Evolutionary conservation across 2,888 invertebrate genomes (phyloP), one percentile per base, ranked within the genome.

Genomic region (Cordilura impudica): DNA sequence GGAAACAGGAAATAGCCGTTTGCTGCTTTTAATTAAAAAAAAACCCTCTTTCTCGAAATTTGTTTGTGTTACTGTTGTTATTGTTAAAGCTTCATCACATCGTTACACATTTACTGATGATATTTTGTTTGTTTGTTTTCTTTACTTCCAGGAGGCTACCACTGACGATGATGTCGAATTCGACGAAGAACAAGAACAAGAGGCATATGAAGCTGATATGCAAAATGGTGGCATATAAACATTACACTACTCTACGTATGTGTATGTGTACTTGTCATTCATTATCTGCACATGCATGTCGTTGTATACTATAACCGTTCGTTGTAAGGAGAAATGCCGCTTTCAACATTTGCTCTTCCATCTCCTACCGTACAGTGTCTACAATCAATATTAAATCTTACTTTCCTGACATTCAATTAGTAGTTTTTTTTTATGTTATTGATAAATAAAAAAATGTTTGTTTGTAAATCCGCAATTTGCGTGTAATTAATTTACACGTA

Each of bases 121-220:
- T 70, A 43, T 49, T 73, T 76, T 43, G 35, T 35, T 60, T 73
- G 29, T 73, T 69, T 78, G 60, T 75, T 70, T 54, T 76, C 45
- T 58, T 65, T 84, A 47, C 47, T 31, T 23, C 1, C 86, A 93
- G 92, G 93, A 93, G 83, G 93, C 93, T 0, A 87, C 88, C 67
- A 92, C 92, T 0, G 93, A 92, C 0, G 93, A 93, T 71, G 93
- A 93, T 53, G 91, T 90, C 4, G 92, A 93, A 73, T 93, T 92
- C 72, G 92, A 93, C 29, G 93, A 93, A 47, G 92, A 92, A 83
- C 88, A 87, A 78, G 88, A 88, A 71, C 83, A 84, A 10, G 89
- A 88, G 23, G 85, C 83, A 29, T 88, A 87, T 79, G 88, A 87
- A 66, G 83, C 85, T 74, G 79, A 79, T 67, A 83, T 88, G 75